Base-by-base conservation (phyloP, 1,140 invertebrate species). In the Pogonognathellus flavescens region DNA sequence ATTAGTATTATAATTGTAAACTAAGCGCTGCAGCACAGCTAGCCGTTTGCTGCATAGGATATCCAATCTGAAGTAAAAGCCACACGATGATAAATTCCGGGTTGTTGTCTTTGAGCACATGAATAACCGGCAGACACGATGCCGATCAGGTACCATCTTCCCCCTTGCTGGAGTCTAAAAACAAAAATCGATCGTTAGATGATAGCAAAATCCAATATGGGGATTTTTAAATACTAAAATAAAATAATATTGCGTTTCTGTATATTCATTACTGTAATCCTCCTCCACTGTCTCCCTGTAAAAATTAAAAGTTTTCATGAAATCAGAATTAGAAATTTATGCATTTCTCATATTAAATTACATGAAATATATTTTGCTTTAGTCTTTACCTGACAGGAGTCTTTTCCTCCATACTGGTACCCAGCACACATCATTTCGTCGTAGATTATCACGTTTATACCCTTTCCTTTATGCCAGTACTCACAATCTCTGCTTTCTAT, bases 401-500 rank as follows among this genome's bases (percentile, higher is more conserved):
- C 95, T 89, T 96, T 95, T 8, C 96, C 96, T 5, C 97, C 97
- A 22, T 95, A 94, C 86, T 95, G 93, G 90, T 98, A 98, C 1
- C 97, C 97, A 7, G 97, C 97, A 91, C 97, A 99, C 90, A 99
- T 94, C 97, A 99, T 99, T 91, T 98, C 97, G 84, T 97, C 96
- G 90, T 97, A 97, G 89, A 98, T 98, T 10, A 97, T 94, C 53
- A 98, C 97, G 90, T 97, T 97, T 88, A 98, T 98, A 82, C 92
- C 92, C 84, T 93, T 92, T 55, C 90, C 90, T 85, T 91, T 89
- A 88, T 93, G 93, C 92, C 93, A 93, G 80, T 94, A 92, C 90
- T 97, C 96, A 89, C 96, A 97, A 76, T 96, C 93, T 87, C 95
- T 92, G 90, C 97, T 97, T 90, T 97, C 95, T 76, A 97, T 94